Percentiles rank a stretch among this genome's conserved stretches.
Conservation (phyloP, 2,797 vertebrate genomes). For the Sylvilagus floridanus region DNA sequence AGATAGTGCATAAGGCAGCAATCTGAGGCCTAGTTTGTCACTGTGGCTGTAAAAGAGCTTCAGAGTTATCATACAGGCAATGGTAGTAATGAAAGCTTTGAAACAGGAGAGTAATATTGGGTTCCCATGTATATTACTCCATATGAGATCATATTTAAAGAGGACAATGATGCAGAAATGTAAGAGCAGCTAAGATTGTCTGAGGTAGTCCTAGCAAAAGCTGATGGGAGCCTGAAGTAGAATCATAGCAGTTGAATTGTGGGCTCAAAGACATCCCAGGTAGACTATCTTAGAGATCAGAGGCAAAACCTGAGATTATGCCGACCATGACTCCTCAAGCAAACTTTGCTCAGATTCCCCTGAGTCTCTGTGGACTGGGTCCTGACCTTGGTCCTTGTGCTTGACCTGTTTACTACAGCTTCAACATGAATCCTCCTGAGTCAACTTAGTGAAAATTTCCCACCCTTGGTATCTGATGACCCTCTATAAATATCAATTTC, state of each 20-base stretch:
- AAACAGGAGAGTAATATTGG: not conserved
- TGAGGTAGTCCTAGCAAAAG: not conserved
- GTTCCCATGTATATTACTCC: not conserved
- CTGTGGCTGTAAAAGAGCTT: not conserved
- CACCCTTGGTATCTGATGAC: not conserved
- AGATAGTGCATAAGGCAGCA: not conserved
- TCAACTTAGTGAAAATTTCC: not conserved
- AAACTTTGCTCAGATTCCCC: not conserved
- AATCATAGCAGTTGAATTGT: not conserved
- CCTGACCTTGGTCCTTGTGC: not conserved
- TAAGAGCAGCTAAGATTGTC: not conserved
- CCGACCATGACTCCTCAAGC: not conserved
- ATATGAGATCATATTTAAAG: not conserved
- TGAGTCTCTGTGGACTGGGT: not conserved
- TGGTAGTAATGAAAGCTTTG: not conserved
- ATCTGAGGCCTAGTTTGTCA: not conserved
- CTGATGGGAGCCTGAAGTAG: not conserved
- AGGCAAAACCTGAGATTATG: not conserved
- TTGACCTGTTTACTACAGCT: not conserved
- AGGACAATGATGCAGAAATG: not conserved
- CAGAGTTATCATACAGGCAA: not conserved
- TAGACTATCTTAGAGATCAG: not conserved
- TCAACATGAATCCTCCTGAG: not conserved
- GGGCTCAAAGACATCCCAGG: not conserved
- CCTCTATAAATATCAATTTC: not conserved